phyloP scores from a whole-genome alignment of 2,113 vertebrate genomes.

The Poicephalus gulielmi region DNA sequence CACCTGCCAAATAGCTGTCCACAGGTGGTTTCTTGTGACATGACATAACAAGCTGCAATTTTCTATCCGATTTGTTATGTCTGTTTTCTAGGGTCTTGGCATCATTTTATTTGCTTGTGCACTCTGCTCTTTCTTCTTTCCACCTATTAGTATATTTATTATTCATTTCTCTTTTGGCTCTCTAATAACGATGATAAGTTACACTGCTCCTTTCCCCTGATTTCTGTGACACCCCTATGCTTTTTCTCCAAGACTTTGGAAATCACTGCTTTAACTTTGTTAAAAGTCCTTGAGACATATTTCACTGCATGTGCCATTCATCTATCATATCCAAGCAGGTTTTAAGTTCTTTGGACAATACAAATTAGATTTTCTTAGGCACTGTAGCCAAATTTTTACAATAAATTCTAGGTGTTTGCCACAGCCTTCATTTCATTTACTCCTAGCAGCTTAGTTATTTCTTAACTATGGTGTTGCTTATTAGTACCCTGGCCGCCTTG shows the following conservation, averaged over 20 bases:
- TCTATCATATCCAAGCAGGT: neutral
- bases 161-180: neutral
- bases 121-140: neutral
- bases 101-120: neutral
- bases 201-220: neutral
- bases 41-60: neutral
- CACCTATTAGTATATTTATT: neutral
- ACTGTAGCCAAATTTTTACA: neutral
- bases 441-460: neutral
- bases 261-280: neutral
- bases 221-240: neutral
- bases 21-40: neutral
- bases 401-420: neutral
- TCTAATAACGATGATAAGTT: neutral
- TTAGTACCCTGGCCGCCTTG: neutral
- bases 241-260: neutral
- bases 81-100: neutral
- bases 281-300: neutral
- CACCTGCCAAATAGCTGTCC: neutral
- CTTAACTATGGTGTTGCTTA: neutral
- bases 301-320: neutral
- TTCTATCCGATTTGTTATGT: neutral
- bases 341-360: neutral
- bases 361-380: neutral
- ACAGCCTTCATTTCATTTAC: neutral